Evolutionary conservation across 2,888 invertebrate species (phyloP).

Genomic region (Spodoptera exigua): DNA sequence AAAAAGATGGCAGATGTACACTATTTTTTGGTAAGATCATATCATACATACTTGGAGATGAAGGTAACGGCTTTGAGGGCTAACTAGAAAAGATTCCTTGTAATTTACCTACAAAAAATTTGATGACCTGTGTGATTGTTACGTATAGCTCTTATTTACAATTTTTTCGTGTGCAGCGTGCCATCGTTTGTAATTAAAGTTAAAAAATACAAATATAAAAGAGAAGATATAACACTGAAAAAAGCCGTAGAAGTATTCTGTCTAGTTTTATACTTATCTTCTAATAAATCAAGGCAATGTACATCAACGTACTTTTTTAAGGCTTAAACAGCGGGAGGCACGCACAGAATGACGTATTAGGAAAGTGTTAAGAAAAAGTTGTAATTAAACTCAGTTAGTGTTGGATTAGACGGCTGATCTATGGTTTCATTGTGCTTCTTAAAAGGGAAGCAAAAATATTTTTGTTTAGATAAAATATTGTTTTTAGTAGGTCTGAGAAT

Average conservation of each 20-base stretch:
- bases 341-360: constrained; percentile 24
- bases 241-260: not conserved
- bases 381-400: constrained; percentile 15
- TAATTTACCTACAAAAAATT: too few relatives aligned
- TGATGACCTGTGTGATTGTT: too few relatives aligned
- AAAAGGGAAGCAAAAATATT: not conserved
- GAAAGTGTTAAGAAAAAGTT: constrained; percentile 17
- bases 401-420: constrained; percentile 16
- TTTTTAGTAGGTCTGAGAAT: too few relatives aligned
- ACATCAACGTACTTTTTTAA: constrained; percentile 28
- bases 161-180: constrained; percentile 33
- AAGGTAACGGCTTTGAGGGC: too few relatives aligned
- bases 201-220: constrained; percentile 23
- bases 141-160: not conserved
- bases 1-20: too few relatives aligned
- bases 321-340: constrained; percentile 31
- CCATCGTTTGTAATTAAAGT: constrained; percentile 18
- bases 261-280: constrained; percentile 31
- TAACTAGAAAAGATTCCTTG: too few relatives aligned
- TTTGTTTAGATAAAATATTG: too few relatives aligned
- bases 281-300: constrained; percentile 33
- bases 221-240: constrained; percentile 32
- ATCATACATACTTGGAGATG: too few relatives aligned
- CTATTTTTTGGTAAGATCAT: too few relatives aligned
- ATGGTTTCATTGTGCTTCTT: constrained; percentile 9